Conservation (phyloP, 2,113 vertebrate species). For the Okapia johnstoni region DNA sequence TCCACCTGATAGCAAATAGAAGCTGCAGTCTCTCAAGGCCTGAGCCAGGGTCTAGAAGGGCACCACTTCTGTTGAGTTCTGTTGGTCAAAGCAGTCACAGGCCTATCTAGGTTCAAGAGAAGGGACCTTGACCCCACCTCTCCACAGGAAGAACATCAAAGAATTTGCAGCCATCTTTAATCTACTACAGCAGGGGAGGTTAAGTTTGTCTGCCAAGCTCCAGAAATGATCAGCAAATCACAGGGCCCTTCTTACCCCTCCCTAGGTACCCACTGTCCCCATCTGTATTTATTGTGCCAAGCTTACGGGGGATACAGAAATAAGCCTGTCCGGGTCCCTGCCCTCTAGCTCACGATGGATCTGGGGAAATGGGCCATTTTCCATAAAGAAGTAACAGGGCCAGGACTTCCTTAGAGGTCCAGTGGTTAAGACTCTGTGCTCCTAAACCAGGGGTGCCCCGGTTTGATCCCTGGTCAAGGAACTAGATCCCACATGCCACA, state of each 20-base stretch:
- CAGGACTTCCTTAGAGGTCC: not conserved
- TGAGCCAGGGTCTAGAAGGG: not conserved
- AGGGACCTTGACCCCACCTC: not conserved
- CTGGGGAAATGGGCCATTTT: not conserved
- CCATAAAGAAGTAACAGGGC: not conserved
- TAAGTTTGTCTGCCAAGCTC: not conserved
- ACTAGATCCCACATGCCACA: not conserved
- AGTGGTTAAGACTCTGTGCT: not conserved
- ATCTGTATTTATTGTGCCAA: not conserved
- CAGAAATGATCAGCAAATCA: not conserved
- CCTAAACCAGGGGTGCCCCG: not conserved
- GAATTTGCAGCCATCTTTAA: not conserved
- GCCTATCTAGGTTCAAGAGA: not conserved
- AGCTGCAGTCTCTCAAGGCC: not conserved
- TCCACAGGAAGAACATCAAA: not conserved
- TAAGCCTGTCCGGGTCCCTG: not conserved
- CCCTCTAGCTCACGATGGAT: not conserved
- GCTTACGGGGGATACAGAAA: not conserved
- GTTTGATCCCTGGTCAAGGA: not conserved
- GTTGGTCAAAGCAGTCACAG: not conserved
- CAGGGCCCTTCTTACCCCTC: not conserved
- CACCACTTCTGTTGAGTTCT: not conserved
- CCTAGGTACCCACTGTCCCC: not conserved
- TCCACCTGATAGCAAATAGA: not conserved
- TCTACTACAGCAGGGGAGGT: rapidly evolving